These are phyloP conservation scores for Corythaixoides concolor DNA, from an alignment of 2,113 vertebrate genomes.

Conservation along the genomic window DNA sequence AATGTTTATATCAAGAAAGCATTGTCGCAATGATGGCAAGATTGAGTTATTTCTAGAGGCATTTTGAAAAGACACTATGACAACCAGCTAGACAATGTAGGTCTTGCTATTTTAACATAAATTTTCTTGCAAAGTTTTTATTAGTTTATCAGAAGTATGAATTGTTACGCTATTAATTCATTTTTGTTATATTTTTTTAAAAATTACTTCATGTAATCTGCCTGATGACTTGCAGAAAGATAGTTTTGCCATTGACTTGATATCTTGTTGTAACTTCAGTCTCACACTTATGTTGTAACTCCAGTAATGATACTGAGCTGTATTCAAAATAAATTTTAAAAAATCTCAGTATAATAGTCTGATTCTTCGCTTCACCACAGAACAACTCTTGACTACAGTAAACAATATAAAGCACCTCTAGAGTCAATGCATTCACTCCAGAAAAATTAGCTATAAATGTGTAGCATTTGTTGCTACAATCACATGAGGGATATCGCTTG, in stretches of 20 bases:
- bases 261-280: neutral
- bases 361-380: neutral
- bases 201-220: neutral
- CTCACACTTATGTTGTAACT: neutral
- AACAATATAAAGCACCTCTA: neutral
- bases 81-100: neutral
- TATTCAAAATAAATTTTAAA: neutral
- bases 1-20: neutral
- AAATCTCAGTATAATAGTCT: neutral
- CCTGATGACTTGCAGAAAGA: neutral
- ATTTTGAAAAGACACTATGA: neutral
- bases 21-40: neutral
- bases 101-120: neutral
- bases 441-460: neutral
- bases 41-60: neutral
- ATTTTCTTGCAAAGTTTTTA: neutral
- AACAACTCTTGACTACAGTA: neutral
- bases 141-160: neutral
- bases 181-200: neutral
- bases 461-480: neutral
- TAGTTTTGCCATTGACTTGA: neutral
- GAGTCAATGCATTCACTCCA: neutral
- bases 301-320: neutral
- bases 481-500: neutral
- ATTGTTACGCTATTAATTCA: neutral